Base-by-base conservation (phyloP, 1,140 invertebrate genomes). In the Pseudomyrmex sp. region DNA sequence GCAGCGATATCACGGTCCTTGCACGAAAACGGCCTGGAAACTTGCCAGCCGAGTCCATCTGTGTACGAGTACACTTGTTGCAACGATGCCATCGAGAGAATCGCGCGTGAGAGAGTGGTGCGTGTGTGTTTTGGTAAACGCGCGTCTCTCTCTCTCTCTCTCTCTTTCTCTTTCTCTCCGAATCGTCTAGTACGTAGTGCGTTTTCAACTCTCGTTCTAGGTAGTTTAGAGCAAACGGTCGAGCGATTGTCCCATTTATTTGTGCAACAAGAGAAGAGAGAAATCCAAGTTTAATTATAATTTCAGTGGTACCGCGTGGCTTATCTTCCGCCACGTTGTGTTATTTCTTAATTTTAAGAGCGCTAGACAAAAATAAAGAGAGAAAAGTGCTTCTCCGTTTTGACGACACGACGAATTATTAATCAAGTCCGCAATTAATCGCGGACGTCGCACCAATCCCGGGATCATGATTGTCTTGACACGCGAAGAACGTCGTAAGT, bases 1-100 rank as follows among this genome's bases (percentile, higher is more conserved):
- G 87, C 82, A 85, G 87, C 88, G 88, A 90, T 90, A 90, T 90
- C 89, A 90, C 85, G 89, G 89, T 90, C 88, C 87, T 85, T 90
- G 89, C 89, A 87, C 89, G 89, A 87, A 89, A 90, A 86, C 73
- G 85, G 82, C 83, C 86, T 90, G 90, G 90, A 90, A 73, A 72
- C 82, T 80, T 88, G 90, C 89, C 90, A 90, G 79, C 77, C 83
- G 61, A 58, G 79, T 85, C 87, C 87, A 86, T 84, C 84, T 87
- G 76, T 72, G 74, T 80, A 58, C 59, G 77, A 77, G 66, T 88
- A 69, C 85, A 90, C 87, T 90, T 88, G 89, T 87, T 84, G 84
- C 89, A 68, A 84, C 74, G 68, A 35, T 72, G 58, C 63, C 74
- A 76, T 58, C 69, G 61, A 18, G 48, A 56, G 13, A 83, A 54